Conservation (phyloP, 2,113 vertebrate genomes). For the Peromyscus californicus region DNA sequence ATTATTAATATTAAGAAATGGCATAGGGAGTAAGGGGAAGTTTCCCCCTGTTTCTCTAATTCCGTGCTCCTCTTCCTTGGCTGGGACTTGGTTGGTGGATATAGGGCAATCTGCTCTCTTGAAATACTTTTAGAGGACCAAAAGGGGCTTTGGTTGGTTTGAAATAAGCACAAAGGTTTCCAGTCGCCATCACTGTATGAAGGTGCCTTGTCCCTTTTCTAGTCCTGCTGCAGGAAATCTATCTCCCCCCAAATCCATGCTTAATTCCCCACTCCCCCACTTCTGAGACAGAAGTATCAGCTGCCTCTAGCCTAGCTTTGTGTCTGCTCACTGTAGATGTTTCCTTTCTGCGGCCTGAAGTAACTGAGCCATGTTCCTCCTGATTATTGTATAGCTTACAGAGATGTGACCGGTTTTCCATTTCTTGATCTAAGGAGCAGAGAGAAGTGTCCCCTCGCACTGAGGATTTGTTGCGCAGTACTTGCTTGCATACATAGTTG, state of each 20-base stretch:
- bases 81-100: constrained; percentile 29
- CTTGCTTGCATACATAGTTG: constrained; percentile 71
- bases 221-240: constrained; percentile 30
- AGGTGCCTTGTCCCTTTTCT: not conserved
- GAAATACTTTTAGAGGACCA: constrained; percentile 6
- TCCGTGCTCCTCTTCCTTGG: not conserved
- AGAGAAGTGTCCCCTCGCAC: constrained; percentile 58
- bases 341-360: constrained; percentile 57
- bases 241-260: not conserved
- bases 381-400: constrained; percentile 64
- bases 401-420: constrained; percentile 76
- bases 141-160: not conserved
- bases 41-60: not conserved
- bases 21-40: constrained; percentile 55
- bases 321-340: constrained; percentile 73
- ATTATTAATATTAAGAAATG: constrained; percentile 78
- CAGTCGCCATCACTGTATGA: not conserved
- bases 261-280: not conserved
- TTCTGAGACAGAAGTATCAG: constrained; percentile 3
- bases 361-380: constrained; percentile 64
- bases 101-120: not conserved
- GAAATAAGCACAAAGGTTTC: not conserved
- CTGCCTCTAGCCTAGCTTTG: constrained; percentile 80
- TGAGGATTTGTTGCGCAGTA: constrained; percentile 72
- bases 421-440: constrained; percentile 71